These are phyloP conservation scores for Muscicapa adusta DNA, from an alignment of 2,113 vertebrate genomes.

Conservation along the genomic window DNA sequence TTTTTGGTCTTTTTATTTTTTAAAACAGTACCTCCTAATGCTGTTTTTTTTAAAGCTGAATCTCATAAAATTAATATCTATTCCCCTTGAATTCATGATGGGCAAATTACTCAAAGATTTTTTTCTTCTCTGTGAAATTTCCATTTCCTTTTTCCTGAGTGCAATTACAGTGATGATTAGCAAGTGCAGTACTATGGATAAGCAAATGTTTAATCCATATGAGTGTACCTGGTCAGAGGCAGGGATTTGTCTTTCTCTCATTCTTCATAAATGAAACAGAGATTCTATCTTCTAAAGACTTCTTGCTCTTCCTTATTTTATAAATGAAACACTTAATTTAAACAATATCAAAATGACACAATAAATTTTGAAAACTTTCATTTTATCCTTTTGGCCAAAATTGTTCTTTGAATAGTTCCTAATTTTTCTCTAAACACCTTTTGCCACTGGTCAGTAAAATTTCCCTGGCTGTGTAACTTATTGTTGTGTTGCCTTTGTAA, in stretches of 20 bases:
- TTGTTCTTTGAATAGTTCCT: background rate
- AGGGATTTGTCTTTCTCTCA: background rate
- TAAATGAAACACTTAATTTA: background rate
- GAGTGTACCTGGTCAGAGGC: background rate
- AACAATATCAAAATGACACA: background rate
- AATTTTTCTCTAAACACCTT: background rate
- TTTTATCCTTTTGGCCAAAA: background rate
- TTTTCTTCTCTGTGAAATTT: background rate
- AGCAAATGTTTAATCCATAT: slow-evolving; percentile 7
- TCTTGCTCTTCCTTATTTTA: background rate
- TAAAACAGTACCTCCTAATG: background rate
- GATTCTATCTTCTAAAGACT: slow-evolving; percentile 41
- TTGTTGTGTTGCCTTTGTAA: background rate
- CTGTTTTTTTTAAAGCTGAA: background rate
- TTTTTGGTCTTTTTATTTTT: background rate
- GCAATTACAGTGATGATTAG: background rate
- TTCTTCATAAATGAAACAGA: slow-evolving; percentile 1
- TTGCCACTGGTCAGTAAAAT: background rate
- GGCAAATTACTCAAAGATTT: background rate
- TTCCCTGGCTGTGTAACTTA: background rate
- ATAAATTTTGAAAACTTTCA: background rate
- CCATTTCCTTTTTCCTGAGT: background rate
- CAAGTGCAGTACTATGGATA: background rate
- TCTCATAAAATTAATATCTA: background rate
- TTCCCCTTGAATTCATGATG: background rate